A percentile compares a stretch with the other conserved stretches of the same genome.
phyloP scores from a whole-genome alignment of 92 coral and sea anemone genomes.

The Epizoanthus fatuus region DNA sequence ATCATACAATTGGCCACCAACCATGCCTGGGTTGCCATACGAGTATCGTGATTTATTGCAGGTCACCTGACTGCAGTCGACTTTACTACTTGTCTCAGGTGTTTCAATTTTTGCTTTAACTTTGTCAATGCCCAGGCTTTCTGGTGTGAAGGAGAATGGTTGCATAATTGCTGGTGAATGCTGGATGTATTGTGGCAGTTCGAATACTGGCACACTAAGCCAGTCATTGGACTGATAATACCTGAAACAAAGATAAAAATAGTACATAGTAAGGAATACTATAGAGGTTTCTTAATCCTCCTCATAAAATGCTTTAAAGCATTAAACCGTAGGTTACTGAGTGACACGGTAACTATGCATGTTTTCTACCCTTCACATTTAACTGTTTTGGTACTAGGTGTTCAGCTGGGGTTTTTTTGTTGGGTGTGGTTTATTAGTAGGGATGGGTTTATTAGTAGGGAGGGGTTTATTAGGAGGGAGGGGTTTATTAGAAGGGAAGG shows the following conservation, averaged over 20 bases:
- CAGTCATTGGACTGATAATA: constrained; percentile 77
- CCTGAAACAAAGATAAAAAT: constrained; percentile 42
- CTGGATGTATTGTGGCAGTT: constrained; percentile 67
- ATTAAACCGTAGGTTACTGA: too few relatives aligned
- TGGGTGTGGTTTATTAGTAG: too few relatives aligned
- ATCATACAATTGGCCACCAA: neutral
- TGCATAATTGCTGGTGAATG: constrained; percentile 16
- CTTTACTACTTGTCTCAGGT: neutral
- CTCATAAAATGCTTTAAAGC: too few relatives aligned
- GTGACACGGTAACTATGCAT: too few relatives aligned
- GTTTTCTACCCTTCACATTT: too few relatives aligned
- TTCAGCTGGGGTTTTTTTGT: too few relatives aligned
- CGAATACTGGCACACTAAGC: constrained; percentile 77
- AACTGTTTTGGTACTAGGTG: too few relatives aligned
- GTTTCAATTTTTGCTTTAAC: constrained; percentile 1
- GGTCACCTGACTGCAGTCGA: neutral
- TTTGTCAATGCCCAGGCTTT: neutral
- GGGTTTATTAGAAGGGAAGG: too few relatives aligned
- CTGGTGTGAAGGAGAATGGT: neutral
- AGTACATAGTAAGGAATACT: too few relatives aligned
- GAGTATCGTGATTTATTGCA: neutral
- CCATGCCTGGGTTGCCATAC: neutral
- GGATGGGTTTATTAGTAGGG: too few relatives aligned
- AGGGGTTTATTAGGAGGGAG: too few relatives aligned
- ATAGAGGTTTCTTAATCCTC: too few relatives aligned